Conservation (phyloP, 2,888 invertebrate species). For the Chloroclysta siterata region DNA sequence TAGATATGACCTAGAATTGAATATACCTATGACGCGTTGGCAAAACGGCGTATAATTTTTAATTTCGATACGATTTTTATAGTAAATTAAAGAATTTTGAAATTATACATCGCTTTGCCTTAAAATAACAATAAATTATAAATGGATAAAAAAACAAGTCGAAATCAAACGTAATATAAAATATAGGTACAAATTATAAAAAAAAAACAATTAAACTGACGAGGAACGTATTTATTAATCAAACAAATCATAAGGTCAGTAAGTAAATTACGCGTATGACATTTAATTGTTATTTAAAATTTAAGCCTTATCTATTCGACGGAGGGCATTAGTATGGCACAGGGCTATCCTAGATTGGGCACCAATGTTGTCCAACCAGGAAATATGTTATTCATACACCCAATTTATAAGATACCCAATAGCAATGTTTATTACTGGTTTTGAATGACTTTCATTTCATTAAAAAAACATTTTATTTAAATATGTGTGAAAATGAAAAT, state of each 20-base stretch:
- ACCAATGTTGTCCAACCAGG: too few relatives aligned
- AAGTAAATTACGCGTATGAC: too few relatives aligned
- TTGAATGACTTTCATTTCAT: too few relatives aligned
- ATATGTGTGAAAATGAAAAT: neutral
- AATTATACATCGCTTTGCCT: constrained; percentile 15
- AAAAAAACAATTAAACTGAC: neutral
- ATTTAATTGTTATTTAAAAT: too few relatives aligned
- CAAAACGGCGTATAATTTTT: constrained; percentile 15
- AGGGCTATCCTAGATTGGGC: too few relatives aligned
- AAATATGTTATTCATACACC: too few relatives aligned
- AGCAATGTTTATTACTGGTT: too few relatives aligned
- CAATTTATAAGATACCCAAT: too few relatives aligned
- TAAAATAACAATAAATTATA: constrained; percentile 4
- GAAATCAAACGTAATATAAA: constrained; percentile 18
- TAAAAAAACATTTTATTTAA: too few relatives aligned
- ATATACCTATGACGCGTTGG: constrained; percentile 7
- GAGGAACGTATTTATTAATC: neutral
- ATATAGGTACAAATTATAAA: constrained; percentile 18
- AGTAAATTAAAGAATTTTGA: constrained; percentile 7
- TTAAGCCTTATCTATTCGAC: too few relatives aligned
- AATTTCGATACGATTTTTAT: constrained; percentile 5
- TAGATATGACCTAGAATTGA: constrained; percentile 21
- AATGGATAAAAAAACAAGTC: constrained; percentile 12
- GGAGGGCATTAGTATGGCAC: too few relatives aligned
- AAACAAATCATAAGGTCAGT: too few relatives aligned